Evolutionary conservation across 1,140 invertebrate genomes (phyloP), one percentile per base, ranked within the genome.

Genomic region (Drosophila mayri): DNA sequence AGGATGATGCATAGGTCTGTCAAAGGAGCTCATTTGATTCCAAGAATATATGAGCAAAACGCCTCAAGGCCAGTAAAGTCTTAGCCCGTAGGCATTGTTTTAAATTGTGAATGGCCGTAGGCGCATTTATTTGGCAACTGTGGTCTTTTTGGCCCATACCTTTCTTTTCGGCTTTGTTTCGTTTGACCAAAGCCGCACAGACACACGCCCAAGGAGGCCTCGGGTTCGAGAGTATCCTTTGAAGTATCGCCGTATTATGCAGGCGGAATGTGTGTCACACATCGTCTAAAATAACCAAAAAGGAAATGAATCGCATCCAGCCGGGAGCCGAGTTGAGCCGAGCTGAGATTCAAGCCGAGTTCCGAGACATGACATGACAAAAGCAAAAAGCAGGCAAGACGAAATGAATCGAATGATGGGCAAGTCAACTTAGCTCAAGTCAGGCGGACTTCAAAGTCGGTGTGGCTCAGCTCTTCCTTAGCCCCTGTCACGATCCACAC

Each of bases 401-500:
- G 65, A 78, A 78, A 78, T 79, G 64, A 70, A 78, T 41, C 66
- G 70, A 79, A 78, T 79, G 64, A 70, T 62, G 66, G 76, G 49
- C 76, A 79, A 79, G 75, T 63, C 54, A 70, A 67, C 66, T 70
- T 61, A 63, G 25, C 63, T 66, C 68, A 63, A 65, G 50, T 65
- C 76, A 64, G 49, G 37, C 76, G 64, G 85, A 90, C 86, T 85
- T 88, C 85, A 88, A 90, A 88, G 85, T 90, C 86, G 76, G 76
- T 79, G 44, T 64, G 76, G 61, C 49, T 60, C 44, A 47, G 49
- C 70, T 62, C 44, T 50, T 62, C 55, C 60, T 62, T 68, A 68
- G 63, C 32, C 25, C 28, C 28, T 70, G 37, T 55, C 55, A 64
- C 44, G 60, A 55, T 63, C 79, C 66, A 62, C 64, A 43, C 49